Evolutionary conservation across 2,113 vertebrate genomes (phyloP).

Genomic region (Psittacula cyanocephala): DNA sequence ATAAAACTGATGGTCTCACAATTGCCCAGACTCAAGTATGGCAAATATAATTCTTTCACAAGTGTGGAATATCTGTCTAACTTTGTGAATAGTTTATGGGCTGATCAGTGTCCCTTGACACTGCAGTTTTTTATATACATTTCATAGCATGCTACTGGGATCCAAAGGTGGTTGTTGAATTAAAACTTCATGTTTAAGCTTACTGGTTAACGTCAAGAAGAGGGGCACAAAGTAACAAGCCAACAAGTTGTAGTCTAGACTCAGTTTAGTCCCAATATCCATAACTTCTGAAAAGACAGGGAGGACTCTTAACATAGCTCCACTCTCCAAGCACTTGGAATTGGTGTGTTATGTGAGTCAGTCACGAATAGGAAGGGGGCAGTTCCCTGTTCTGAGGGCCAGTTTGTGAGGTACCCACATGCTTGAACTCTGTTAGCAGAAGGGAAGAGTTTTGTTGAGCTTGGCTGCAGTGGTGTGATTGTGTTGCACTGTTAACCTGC

Average conservation of each 20-base stretch:
- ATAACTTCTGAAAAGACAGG: accelerated
- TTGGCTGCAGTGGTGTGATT: background rate
- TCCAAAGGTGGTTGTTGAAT: background rate
- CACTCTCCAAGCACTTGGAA: background rate
- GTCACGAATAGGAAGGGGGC: background rate
- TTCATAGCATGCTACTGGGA: background rate
- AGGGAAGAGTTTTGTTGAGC: background rate
- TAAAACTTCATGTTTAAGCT: background rate
- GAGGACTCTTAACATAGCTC: background rate
- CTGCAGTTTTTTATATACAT: accelerated
- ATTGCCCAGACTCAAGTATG: background rate
- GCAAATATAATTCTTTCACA: background rate
- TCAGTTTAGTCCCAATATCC: too few species aligned
- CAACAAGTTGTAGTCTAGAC: background rate
- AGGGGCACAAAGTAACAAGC: background rate
- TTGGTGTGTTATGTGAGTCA: background rate
- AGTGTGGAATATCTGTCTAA: background rate
- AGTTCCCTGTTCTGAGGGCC: background rate
- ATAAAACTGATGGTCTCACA: background rate
- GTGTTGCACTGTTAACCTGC: background rate
- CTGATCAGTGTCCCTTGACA: background rate
- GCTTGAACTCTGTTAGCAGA: background rate
- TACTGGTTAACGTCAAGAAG: background rate
- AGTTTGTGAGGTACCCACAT: background rate
- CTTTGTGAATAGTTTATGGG: background rate